phyloP scores from a whole-genome alignment of 1,140 invertebrate species.

The Drosophila lacteicornis region DNA sequence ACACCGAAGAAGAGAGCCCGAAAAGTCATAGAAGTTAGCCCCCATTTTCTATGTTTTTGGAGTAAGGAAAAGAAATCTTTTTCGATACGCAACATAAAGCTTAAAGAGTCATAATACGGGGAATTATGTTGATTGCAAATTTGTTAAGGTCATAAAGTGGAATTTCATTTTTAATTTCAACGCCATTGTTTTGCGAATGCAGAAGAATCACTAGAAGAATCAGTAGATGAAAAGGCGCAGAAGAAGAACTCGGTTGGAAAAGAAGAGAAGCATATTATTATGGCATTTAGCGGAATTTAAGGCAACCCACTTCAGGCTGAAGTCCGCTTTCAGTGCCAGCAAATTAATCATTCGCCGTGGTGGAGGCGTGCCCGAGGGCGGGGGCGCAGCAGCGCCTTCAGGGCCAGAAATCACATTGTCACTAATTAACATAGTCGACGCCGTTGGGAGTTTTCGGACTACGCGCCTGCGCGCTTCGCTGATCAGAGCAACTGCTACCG shows the following conservation, averaged over 20 bases:
- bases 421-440: constrained; percentile 81
- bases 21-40: constrained; percentile 10
- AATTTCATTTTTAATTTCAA: constrained; percentile 83
- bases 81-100: constrained; percentile 58
- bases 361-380: constrained; percentile 20
- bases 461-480: constrained; percentile 77
- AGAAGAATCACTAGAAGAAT: constrained; percentile 8
- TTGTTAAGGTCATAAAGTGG: constrained; percentile 82
- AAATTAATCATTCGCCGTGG: constrained; percentile 74
- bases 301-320: constrained; percentile 58
- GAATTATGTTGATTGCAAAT: constrained; percentile 83
- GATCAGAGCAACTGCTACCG: constrained; percentile 58
- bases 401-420: constrained; percentile 77
- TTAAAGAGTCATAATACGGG: constrained; percentile 70
- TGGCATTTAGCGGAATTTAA: constrained; percentile 81
- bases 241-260: neutral
- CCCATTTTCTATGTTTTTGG: constrained; percentile 2
- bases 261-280: constrained; percentile 69
- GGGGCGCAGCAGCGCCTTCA: constrained; percentile 55
- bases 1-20: constrained; percentile 32
- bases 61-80: constrained; percentile 32
- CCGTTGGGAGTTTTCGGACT: constrained; percentile 65
- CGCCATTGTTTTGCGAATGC: constrained; percentile 70
- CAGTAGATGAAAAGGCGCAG: constrained; percentile 16
- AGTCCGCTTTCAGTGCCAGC: constrained; percentile 54